Evolutionary conservation across 2,113 vertebrate species (phyloP).

Genomic region (Phyllopteryx taeniolatus): DNA sequence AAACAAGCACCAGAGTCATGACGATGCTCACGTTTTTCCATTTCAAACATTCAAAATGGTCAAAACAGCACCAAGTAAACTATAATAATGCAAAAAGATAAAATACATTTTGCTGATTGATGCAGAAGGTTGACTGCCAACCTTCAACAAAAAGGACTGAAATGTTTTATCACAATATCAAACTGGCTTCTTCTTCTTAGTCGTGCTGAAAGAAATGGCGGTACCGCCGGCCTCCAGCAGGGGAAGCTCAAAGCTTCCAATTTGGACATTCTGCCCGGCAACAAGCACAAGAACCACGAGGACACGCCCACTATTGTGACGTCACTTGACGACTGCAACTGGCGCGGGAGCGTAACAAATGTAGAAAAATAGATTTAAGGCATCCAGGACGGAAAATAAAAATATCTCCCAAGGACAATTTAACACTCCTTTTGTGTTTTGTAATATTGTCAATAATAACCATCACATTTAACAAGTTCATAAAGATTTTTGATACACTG

Average conservation of each 20-base stretch:
- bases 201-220: background rate
- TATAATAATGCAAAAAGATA: background rate
- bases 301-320: too few species aligned
- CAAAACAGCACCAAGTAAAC: background rate
- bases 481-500: background rate
- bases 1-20: background rate
- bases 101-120: background rate
- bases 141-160: background rate
- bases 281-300: background rate
- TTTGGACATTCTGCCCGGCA: background rate
- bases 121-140: background rate
- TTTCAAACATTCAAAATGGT: background rate
- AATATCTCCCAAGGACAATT: background rate
- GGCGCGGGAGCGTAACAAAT: conserved; percentile 32
- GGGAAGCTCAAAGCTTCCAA: conserved; percentile 27
- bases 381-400: conserved; percentile 37
- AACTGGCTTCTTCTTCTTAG: background rate
- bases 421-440: background rate
- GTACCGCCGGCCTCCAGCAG: conserved; percentile 41
- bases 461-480: background rate
- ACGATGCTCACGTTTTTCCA: background rate
- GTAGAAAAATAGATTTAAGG: conserved; percentile 69
- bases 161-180: background rate
- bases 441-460: background rate
- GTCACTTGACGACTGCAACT: background rate